Base-by-base conservation (phyloP, 2,888 invertebrate species). In the Lymantria dispar region DNA sequence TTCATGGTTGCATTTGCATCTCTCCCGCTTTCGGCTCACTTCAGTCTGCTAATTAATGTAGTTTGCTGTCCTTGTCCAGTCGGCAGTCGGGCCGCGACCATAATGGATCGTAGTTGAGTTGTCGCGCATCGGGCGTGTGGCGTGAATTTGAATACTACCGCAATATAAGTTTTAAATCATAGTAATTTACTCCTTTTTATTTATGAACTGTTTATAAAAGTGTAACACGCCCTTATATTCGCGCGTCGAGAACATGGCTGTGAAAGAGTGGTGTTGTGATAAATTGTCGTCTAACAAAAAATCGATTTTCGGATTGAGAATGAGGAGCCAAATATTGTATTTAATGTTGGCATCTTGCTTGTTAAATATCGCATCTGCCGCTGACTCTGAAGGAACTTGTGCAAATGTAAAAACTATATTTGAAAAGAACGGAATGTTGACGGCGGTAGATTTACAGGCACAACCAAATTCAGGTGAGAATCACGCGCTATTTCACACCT, bases 381-480 rank as follows among this genome's bases (percentile, higher is more conserved):
- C 83, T 52, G 87, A 87, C 65, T 68, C 75, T 55, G 86, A 86
- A 64, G 74, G 77, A 68, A 87, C 91, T 66, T 93, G 93, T 87
- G 83, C 89, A 56, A 87, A 82, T 76, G 92, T 91, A 65, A 90
- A 83, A 79, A 88, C 74, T 72, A 83, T 88, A 60, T 91, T 92
- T 66, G 88, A 86, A 73, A 85, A 83, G 74, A 89, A 87, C 79
- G 90, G 90, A 82, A 87, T 92, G 81, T 80, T 86, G 76, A 83
- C 86, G 59, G 76, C 82, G 61, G 78, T 84, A 65, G 90, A 89
- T 68, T 77, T 92, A 60, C 88, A 90, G 72, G 84, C 89, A 56
- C 85, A 86, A 62, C 91, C 92, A 39, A 87, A 85, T 76, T 88
- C 88, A 85, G 93, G 93, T 93, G 74, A 90, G 90, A 77, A 80